Base-by-base conservation (phyloP, 2,888 invertebrate genomes). In the Callosobruchus maculatus region DNA sequence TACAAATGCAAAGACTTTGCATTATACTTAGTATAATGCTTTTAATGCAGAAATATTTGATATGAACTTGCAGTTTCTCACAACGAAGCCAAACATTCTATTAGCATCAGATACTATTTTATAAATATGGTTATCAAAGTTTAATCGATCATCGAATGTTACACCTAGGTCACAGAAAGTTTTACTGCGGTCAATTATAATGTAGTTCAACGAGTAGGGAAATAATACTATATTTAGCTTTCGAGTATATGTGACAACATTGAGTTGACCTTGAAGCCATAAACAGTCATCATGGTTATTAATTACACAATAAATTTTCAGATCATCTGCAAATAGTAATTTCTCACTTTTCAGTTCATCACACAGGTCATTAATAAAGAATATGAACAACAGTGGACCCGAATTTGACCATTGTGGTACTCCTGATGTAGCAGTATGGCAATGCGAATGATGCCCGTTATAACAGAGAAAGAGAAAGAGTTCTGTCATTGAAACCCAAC, bases 291-390 rank as follows among this genome's bases (percentile, higher is more conserved):
- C 49, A n/a, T 69, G 69, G 71, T 30, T 74, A 30, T 49, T 68
- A 30, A 74, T 70, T 21, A 30, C 5, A 68, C 20, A 9, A 21
- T 22, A 74, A 72, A 76, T 68, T 73, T 76, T 76, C 30, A 73
- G 67, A 71, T 74, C 74, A 66, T 74, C 71, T 20, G 76, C 74
- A 72, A 72, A 76, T 68, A 74, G 66, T 31, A 74, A 70, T 21
- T 30, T 31, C 20, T 22, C 71, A 70, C 71, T 71, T 20, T 71
- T 22, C 20, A 75, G 68, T n/a, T 22, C 3, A 21, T 66, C 22
- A 67, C 30, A 68, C 20, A 75, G 22, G 49, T 72, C 74, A 70
- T 74, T 75, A 21, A 74, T 74, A 70, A 72, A 75, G 67, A 73
- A 31, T 9, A 71, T 20, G 21, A 76, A 74, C 26, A 74, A 71